Percentiles rank a stretch among this genome's conserved stretches.
These are phyloP conservation scores for Amblyjoppa fuscipennis DNA, from an alignment of 2,888 invertebrate genomes.

Conservation along the genomic window DNA sequence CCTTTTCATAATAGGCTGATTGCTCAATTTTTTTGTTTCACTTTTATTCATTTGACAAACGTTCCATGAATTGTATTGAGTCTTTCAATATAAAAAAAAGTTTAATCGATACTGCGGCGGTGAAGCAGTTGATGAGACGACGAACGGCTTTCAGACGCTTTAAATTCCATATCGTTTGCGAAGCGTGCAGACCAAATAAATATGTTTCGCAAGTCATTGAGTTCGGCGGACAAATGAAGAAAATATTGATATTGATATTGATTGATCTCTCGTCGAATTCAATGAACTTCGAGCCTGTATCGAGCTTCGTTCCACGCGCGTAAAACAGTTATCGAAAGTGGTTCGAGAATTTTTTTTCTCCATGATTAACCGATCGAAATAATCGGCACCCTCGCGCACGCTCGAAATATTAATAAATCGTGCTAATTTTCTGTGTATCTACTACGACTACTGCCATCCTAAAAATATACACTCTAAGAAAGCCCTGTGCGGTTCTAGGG, in stretches of 20 bases:
- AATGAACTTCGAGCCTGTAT: conserved; percentile 42
- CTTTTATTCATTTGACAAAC: too few species aligned
- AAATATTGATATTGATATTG: conserved; percentile 10
- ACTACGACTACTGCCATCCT: conserved; percentile 75
- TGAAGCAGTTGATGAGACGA: not conserved
- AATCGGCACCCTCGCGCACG: conserved; percentile 38
- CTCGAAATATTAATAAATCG: conserved; percentile 31
- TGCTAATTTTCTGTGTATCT: conserved; percentile 55
- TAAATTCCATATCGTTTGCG: conserved; percentile 9
- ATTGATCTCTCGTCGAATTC: not conserved
- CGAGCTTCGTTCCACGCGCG: conserved; percentile 53
- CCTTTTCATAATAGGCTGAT: not conserved
- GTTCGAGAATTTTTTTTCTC: conserved; percentile 1
- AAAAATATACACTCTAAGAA: conserved; percentile 52
- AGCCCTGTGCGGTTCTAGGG: conserved; percentile 49
- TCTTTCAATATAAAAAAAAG: not conserved
- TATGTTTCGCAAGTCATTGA: conserved; percentile 3
- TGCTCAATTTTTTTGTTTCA: not conserved
- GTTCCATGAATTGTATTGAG: not conserved
- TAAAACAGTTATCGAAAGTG: not conserved
- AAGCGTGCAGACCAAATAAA: conserved; percentile 14
- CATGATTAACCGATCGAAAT: conserved; percentile 8
- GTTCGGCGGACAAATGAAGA: not conserved
- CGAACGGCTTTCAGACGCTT: conserved; percentile 15
- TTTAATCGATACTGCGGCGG: too few species aligned